Conservation (phyloP, 2,888 invertebrate genomes). For the Lingula anatina region DNA sequence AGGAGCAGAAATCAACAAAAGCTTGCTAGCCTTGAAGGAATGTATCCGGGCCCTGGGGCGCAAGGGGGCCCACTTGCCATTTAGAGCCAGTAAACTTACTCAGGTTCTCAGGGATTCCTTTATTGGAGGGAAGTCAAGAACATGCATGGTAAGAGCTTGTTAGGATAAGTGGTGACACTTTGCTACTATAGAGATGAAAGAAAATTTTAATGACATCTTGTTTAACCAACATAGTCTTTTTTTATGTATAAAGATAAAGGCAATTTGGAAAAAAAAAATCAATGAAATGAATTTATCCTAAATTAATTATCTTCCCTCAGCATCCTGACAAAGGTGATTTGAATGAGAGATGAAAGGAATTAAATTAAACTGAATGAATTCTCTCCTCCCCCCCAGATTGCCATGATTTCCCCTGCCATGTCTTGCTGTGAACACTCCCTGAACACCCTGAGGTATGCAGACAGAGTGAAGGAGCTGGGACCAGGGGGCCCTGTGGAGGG, state of each 20-base stretch:
- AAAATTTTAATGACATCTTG: too few relatives aligned
- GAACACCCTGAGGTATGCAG: conserved; percentile 95
- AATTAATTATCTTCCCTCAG: too few relatives aligned
- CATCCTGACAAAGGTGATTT: too few relatives aligned
- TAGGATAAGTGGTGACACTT: too few relatives aligned
- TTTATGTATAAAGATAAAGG: too few relatives aligned
- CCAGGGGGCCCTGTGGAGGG: conserved; percentile 43
- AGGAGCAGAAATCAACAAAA: conserved; percentile 96
- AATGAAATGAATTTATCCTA: too few relatives aligned
- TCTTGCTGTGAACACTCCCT: conserved; percentile 95
- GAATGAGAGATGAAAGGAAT: too few relatives aligned
- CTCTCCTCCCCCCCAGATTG: conserved; percentile 70
- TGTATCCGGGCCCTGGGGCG: conserved; percentile 80
- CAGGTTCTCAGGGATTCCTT: conserved; percentile 95
- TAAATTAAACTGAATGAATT: too few relatives aligned
- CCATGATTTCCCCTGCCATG: conserved; percentile 97
- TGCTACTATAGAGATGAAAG: too few relatives aligned
- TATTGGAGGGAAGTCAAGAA: conserved; percentile 95
- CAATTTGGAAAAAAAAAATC: too few relatives aligned
- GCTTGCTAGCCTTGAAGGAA: conserved; percentile 87
- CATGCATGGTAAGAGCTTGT: conserved; percentile 86
- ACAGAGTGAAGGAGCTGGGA: conserved; percentile 88
- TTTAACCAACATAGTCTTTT: too few relatives aligned
- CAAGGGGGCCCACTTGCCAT: conserved; percentile 94
- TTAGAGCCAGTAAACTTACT: conserved; percentile 94